Conservation (phyloP, 2,113 vertebrate genomes). For the Ciconia boyciana region DNA sequence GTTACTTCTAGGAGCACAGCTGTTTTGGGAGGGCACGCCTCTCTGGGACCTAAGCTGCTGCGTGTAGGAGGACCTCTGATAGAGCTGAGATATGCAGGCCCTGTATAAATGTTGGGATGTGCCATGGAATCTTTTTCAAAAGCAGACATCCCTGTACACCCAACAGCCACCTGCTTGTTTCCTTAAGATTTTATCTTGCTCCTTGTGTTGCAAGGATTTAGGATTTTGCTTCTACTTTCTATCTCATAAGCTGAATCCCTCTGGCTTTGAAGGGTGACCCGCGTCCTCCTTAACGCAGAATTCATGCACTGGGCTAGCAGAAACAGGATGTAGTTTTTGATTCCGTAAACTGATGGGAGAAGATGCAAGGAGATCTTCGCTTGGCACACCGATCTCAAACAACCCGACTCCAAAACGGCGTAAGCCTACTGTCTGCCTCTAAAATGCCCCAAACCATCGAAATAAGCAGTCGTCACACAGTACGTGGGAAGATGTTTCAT, state of each 20-base stretch:
- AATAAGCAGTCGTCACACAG: not conserved
- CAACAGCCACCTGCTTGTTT: not conserved
- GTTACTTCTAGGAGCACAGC: not conserved
- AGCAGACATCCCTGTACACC: not conserved
- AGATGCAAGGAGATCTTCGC: not conserved
- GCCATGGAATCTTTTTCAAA: not conserved
- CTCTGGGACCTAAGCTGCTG: not conserved
- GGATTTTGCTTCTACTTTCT: not conserved
- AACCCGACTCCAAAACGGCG: too few relatives aligned
- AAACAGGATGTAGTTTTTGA: not conserved
- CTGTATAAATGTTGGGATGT: not conserved
- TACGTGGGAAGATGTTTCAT: not conserved
- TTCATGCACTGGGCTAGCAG: not conserved
- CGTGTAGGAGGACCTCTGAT: not conserved
- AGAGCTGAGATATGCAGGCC: not conserved
- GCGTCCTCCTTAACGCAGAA: not conserved
- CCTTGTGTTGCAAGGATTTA: not conserved
- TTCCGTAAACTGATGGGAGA: not conserved
- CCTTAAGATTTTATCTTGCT: not conserved
- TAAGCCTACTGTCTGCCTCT: not conserved
- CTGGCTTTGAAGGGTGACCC: not conserved
- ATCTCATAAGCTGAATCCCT: not conserved
- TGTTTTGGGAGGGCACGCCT: not conserved
- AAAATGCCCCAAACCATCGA: not conserved
- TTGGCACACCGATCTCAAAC: not conserved